These are phyloP conservation scores for Anastrepha ludens DNA, from an alignment of 1,140 invertebrate species.

Conservation along the genomic window DNA sequence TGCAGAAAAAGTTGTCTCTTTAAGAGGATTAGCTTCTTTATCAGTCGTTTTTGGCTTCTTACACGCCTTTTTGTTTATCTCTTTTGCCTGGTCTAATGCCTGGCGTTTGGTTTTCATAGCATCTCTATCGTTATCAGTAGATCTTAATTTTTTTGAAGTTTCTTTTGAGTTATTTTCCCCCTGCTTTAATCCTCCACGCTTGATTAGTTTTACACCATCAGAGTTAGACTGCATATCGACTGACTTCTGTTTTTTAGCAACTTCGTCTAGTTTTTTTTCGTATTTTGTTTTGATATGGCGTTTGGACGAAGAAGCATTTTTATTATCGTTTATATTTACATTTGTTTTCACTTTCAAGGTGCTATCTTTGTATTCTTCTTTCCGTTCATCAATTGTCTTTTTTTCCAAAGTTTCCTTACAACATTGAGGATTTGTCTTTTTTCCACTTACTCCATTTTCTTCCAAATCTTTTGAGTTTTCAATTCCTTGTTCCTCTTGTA, in stretches of 20 bases:
- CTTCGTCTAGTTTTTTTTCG: neutral
- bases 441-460: neutral
- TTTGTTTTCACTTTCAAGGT: neutral
- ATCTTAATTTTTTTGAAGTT: neutral
- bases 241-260: neutral
- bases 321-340: neutral
- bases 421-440: constrained; percentile 2
- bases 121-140: neutral
- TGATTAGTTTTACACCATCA: neutral
- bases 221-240: neutral
- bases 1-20: neutral
- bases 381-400: neutral
- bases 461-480: neutral
- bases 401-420: neutral
- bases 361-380: neutral
- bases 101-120: neutral
- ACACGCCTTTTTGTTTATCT: neutral
- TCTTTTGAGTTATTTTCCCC: neutral
- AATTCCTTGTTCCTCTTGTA: neutral
- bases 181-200: neutral
- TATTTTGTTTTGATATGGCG: neutral
- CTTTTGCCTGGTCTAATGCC: neutral
- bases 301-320: neutral
- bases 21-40: neutral
- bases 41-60: neutral